Evolutionary conservation across 1,140 invertebrate genomes (phyloP).

Genomic region (Lasioglossum baleicum): DNA sequence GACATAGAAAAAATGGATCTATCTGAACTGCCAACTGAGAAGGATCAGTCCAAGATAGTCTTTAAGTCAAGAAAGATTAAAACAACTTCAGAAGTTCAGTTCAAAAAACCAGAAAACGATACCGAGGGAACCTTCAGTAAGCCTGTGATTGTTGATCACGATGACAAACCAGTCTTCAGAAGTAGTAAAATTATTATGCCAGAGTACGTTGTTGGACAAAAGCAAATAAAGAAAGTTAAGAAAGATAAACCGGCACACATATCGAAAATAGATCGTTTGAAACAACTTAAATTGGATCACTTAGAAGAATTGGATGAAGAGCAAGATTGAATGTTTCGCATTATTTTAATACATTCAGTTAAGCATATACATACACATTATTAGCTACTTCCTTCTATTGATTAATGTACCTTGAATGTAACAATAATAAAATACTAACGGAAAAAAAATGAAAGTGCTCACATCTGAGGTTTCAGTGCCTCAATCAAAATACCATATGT

Average conservation of each 20-base stretch:
- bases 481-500: too few species aligned
- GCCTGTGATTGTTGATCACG: slow-evolving; percentile 62
- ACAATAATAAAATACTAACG: slow-evolving; percentile 11
- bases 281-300: slow-evolving; percentile 82
- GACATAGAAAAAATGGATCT: slow-evolving; percentile 69
- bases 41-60: slow-evolving; percentile 49
- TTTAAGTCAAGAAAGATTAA: slow-evolving; percentile 67
- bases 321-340: slow-evolving; percentile 36
- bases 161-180: slow-evolving; percentile 81
- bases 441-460: too few species aligned
- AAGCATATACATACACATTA: neutral
- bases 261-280: slow-evolving; percentile 65
- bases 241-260: slow-evolving; percentile 62
- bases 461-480: too few species aligned
- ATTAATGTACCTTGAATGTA: slow-evolving; percentile 26
- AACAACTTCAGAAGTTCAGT: slow-evolving; percentile 56
- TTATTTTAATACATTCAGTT: neutral
- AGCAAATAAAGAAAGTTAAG: slow-evolving; percentile 79
- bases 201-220: slow-evolving; percentile 89
- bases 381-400: neutral
- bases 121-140: neutral
- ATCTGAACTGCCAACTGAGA: slow-evolving; percentile 49
- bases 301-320: slow-evolving; percentile 81
- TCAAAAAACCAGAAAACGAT: slow-evolving; percentile 58
- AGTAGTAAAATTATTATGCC: slow-evolving; percentile 88